Evolutionary conservation across 2,113 vertebrate species (phyloP), one percentile per base, ranked within the genome.

Genomic region (Hylia prasina): DNA sequence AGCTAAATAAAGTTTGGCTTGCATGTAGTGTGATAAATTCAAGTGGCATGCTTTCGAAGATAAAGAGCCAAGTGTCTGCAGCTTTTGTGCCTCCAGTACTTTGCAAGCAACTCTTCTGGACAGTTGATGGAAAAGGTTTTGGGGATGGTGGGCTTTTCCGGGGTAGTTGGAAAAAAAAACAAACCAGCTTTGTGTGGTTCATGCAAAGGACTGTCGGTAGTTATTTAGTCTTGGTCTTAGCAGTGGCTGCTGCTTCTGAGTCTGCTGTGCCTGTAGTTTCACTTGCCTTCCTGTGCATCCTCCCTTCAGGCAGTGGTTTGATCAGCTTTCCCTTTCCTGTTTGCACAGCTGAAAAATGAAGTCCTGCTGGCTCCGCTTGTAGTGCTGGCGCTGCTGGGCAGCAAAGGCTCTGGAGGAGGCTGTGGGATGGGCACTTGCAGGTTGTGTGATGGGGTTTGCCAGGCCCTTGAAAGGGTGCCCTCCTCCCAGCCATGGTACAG

Each of bases 1-100:
- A 1, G 47, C 68, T 94, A 85, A 89, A 91, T 95, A 96, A 96
- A 88, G 65, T 88, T 92, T 89, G 80, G 80, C 83, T 94, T 95
- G 82, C 56, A 13, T 87, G 66, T 58, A 82, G 83, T 65, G 54
- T 77, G 80, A 88, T 92, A 92, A 95, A 88, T 94, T 84, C 56
- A 75, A 86, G 86, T 69, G 78, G 79, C 93, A 64, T 6, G 7
- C 39, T 90, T 84, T 89, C 71, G 44, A 40, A 90, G 57, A 83
- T 69, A 65, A 48, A 89, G 81, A 80, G 33, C 37, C 39, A 84
- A 89, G 37, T 0, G 13, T 79, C 45, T 87, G 63, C 77, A 64
- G 94, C 78, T 90, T 93, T 60, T 87, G 44, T 69, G 71, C 73
- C 40, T 78, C 68, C n/a, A 58, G 82, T 60, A 96, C 65, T 45